These are phyloP conservation scores for Enteromius afrohamiltoni DNA, from an alignment of 2,797 vertebrate genomes.

Conservation along the genomic window DNA sequence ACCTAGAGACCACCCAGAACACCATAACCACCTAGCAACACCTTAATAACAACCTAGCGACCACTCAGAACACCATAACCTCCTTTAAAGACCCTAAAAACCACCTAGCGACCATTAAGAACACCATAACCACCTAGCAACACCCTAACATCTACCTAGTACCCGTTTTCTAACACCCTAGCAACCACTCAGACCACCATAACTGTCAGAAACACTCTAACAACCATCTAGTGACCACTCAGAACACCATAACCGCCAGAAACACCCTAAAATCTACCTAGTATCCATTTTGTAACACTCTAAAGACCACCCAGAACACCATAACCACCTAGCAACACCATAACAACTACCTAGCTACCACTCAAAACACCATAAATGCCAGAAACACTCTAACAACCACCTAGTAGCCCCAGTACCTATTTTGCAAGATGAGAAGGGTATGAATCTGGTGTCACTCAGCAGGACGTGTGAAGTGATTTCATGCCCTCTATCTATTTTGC, in stretches of 20 bases:
- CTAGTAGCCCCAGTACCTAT: background rate
- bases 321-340: too few species aligned
- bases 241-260: too few species aligned
- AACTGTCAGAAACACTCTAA: too few species aligned
- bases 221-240: too few species aligned
- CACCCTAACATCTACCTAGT: background rate
- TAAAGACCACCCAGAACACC: too few species aligned
- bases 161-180: too few species aligned
- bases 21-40: background rate
- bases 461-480: slow-evolving; percentile 50
- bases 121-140: background rate
- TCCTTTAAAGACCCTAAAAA: background rate
- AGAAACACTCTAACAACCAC: background rate
- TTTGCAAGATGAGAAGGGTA: background rate
- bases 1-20: background rate
- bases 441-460: slow-evolving; percentile 44
- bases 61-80: background rate
- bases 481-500: slow-evolving; percentile 50
- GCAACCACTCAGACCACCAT: too few species aligned
- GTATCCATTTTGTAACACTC: too few species aligned
- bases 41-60: background rate
- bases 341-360: background rate
- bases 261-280: too few species aligned
- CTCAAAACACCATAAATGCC: too few species aligned
- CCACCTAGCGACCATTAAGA: too few species aligned